Base-by-base conservation (phyloP, 2,797 vertebrate genomes). In the Saxicola maurus region DNA sequence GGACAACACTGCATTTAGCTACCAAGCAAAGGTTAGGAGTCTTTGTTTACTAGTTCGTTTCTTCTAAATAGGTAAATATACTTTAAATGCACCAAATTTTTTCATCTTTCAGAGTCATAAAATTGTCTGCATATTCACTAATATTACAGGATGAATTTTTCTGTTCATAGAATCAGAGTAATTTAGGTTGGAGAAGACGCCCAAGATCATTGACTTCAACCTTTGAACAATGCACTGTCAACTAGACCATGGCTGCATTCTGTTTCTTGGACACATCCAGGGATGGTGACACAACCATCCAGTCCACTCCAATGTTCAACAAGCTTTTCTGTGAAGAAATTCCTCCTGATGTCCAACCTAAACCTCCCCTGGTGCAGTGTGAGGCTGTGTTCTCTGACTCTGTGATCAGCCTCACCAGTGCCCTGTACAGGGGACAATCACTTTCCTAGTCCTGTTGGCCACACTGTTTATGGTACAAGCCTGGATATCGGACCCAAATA, bases 1-100 rank as follows among this genome's bases (percentile, higher is more conserved):
- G 68, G 53, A 81, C 55, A 75, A 82, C 69, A 76, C 43, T 74
- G 38, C 84, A 80, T 86, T 92, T 94, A 93, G 59, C 53, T 78
- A 86, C 65, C 33, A 90, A 81, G 59, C 30, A 92, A 89, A 91
- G 59, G 46, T 89, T 88, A 65, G 71, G 28, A 80, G 21, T 65
- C 33, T 68, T 81, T 91, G 30, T 87, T 93, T 83, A 49, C 16
- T 46, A 56, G 51, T 71, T 85, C 1, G 48, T 73, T 89, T 90
- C 16, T 73, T 90, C 46, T 83, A 55, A 69, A 91, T 61, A 51
- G 35, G 9, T 35, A 92, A 91, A 81, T 52, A 53, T 27, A 65
- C 18, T 82, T 87, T 48, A 84, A 82, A 48, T 56, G 15, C 7
- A 46, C 4, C 3, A 61, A 57, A 2, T 67, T 65, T 82, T 71